Evolutionary conservation across 1,140 invertebrate species (phyloP), one percentile per base, ranked within the genome.

Genomic region (Habropoda laboriosa): DNA sequence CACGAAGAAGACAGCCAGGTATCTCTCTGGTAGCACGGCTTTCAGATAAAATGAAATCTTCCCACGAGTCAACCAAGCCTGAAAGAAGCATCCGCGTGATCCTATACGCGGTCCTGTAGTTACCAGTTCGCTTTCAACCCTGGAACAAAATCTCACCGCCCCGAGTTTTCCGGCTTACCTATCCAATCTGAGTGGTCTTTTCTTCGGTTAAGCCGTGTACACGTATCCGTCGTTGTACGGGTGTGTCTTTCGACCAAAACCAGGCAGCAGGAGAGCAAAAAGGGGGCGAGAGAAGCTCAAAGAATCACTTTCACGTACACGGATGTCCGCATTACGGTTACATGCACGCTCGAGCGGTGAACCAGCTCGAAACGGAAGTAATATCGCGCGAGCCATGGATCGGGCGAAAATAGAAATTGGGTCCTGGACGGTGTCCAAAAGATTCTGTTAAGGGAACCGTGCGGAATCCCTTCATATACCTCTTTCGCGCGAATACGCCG

Each of bases 301-400:
- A 73, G 77, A 72, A 79, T 79, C 77, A 79, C 70, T 64, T 79
- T 64, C 77, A 45, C 77, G 76, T 64, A 57, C 58, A 79, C 70
- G 58, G 47, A 38, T 63, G 58, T 45, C 58, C 68, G 58, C 40
- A n/a, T 79, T 73, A 74, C 70, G 58, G 58, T 45, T 74, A 64
- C 45, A 64, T 30, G 68, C 30, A 32, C 38, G 42, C 32, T 0
- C 42, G 21, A 16, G 7, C 10, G 21, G 8, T 6, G 30, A 32
- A 13, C 53, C 12, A n/a, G 40, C 30, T 49, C 45, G 13, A 53
- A 55, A 35, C 67, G 77, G 68, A 73, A 79, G 70, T 74, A 79
- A 79, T 79, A 79, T 74, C 75, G 32, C 51, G 51, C 3, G 16
- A 70, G 7, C 58, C 32, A 24, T 30, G 68, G 45, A 72, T 47